Base-by-base conservation (phyloP, 1,140 invertebrate species). In the Lordiphosa stackelbergi region DNA sequence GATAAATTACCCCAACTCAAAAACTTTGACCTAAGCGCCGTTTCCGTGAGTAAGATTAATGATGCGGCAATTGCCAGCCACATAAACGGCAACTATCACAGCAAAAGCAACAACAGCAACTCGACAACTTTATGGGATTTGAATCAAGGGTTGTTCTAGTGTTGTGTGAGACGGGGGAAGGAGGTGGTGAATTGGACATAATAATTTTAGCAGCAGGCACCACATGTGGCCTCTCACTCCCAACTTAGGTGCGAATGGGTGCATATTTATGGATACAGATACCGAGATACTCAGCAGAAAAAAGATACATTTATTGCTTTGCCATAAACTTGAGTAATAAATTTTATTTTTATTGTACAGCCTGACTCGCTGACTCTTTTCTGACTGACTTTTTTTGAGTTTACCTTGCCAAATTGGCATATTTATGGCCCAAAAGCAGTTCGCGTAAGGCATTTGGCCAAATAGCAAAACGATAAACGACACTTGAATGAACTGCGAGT, bases 21-120 rank as follows among this genome's bases (percentile, higher is more conserved):
- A 46, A 83, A 81, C 75, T 83, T 83, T 81, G 75, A 81, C 75
- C 75, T 72, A 75, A 81, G 75, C 77, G 77, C 77, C 77, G 71
- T 81, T 75, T 83, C 75, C 75, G 63, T 81, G 75, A 81, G 77
- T 75, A 81, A 81, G 75, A 81, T 81, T 81, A 81, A 81, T 81
- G 75, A 81, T 81, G 74, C 75, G 74, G 75, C 74, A 79, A 79
- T 79, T 81, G 75, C 75, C 75, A 75, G 58, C 70, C 73, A 64
- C 54, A 68, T 74, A 74, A 81, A 79, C 56, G 62, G 63, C 53
- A 79, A 75, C 75, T 79, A 79, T 79, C 74, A 71, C 71, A 70
- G 75, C 73, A 69, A 52, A 38, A 58, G 38, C 52, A 31, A 31
- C 28, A 75, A 57, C 61, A 66, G 31, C 63, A 58, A 54, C 73